Conservation (phyloP, 2,797 vertebrate species). For the Sebastes itinus region DNA sequence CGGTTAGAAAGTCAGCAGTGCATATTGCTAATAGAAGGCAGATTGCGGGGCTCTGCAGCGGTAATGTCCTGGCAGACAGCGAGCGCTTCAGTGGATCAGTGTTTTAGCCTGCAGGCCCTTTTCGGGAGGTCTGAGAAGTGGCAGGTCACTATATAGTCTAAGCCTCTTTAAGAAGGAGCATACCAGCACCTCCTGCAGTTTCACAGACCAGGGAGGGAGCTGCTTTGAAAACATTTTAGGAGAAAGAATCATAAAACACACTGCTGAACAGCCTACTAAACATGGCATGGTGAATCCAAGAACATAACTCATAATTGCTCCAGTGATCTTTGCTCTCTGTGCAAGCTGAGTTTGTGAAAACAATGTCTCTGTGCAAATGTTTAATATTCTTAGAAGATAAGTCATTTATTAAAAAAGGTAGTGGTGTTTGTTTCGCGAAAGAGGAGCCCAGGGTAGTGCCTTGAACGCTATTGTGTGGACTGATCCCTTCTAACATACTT, state of each 20-base stretch:
- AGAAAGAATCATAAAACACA: slow-evolving; percentile 63
- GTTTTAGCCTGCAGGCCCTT: slow-evolving; percentile 65
- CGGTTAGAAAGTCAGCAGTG: slow-evolving; percentile 57
- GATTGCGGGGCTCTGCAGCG: slow-evolving; percentile 62
- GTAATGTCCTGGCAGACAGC: slow-evolving; percentile 73
- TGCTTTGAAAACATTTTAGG: slow-evolving; percentile 62
- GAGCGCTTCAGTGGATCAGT: slow-evolving; percentile 62
- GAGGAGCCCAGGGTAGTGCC: slow-evolving; percentile 42
- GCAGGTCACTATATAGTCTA: slow-evolving; percentile 72
- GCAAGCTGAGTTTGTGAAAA: slow-evolving; percentile 6
- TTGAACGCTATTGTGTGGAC: slow-evolving; percentile 72
- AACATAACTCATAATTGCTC: slow-evolving; percentile 46
- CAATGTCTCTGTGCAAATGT: not conserved
- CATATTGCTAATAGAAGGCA: slow-evolving; percentile 72
- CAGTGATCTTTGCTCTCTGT: slow-evolving; percentile 21
- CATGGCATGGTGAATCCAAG: slow-evolving; percentile 41
- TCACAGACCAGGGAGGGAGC: slow-evolving; percentile 46
- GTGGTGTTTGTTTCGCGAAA: slow-evolving; percentile 57
- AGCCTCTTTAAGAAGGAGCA: slow-evolving; percentile 70
- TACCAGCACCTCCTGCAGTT: slow-evolving; percentile 73
- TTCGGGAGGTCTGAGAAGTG: slow-evolving; percentile 76
- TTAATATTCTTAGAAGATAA: slow-evolving; percentile 30
- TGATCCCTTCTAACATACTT: slow-evolving; percentile 66
- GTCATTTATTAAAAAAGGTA: slow-evolving; percentile 48
- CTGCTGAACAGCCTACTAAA: slow-evolving; percentile 48